Evolutionary conservation across 2,113 vertebrate species (phyloP).

Genomic region (Urocitellus parryii): DNA sequence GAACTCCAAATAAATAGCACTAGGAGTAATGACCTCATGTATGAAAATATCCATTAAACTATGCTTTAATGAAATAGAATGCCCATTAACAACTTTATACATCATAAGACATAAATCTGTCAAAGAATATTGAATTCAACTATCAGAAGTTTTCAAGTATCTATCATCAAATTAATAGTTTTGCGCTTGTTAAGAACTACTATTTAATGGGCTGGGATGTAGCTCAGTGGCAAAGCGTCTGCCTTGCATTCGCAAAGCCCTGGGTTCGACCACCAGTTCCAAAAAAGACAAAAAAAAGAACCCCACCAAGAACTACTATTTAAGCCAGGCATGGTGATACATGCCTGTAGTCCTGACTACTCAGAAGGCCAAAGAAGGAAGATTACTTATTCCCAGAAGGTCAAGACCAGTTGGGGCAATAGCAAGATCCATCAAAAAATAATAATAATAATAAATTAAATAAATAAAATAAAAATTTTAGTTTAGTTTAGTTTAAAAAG

Average conservation of each 20-base stretch:
- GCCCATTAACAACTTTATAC: neutral
- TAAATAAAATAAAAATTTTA: too few species aligned
- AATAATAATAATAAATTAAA: too few species aligned
- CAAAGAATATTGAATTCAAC: slow-evolving; percentile 11
- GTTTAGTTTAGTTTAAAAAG: neutral
- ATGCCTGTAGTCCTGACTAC: neutral
- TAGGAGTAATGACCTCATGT: neutral
- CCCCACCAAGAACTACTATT: neutral
- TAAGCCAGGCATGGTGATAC: neutral
- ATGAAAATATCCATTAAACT: neutral
- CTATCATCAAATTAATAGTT: neutral
- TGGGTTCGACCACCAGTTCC: too few species aligned
- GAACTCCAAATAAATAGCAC: neutral
- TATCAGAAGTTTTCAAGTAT: neutral
- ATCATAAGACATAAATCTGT: neutral
- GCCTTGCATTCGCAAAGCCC: too few species aligned
- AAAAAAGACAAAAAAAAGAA: too few species aligned
- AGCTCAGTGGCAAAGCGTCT: too few species aligned
- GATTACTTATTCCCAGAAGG: neutral
- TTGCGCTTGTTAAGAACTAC: neutral
- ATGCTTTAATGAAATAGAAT: neutral
- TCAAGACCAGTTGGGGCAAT: neutral
- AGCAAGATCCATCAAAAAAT: neutral
- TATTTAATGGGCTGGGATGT: too few species aligned
- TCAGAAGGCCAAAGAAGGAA: neutral